Evolutionary conservation across 2,888 invertebrate species (phyloP).

Genomic region (Diaprepes abbreviatus): DNA sequence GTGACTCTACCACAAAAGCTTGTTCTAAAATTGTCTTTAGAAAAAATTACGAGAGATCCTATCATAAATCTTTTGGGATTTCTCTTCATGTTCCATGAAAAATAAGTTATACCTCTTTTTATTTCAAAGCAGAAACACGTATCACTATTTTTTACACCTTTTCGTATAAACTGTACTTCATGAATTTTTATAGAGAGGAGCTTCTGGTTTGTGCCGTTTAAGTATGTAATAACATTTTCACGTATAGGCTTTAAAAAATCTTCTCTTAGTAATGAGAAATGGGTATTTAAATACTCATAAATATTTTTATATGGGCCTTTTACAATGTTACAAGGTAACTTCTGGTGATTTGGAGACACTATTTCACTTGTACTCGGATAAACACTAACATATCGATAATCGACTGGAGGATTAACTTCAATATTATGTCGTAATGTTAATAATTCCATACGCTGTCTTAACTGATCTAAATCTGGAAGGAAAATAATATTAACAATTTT

Average conservation of each 20-base stretch:
- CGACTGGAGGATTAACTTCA: too few relatives aligned
- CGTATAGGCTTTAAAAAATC: slow-evolving; percentile 84
- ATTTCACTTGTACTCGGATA: slow-evolving; percentile 67
- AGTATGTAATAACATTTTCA: slow-evolving; percentile 71
- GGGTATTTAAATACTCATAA: slow-evolving; percentile 84
- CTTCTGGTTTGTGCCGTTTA: not conserved
- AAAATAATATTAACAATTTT: too few relatives aligned
- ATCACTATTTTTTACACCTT: slow-evolving; percentile 50
- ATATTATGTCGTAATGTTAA: too few relatives aligned
- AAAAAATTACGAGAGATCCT: slow-evolving; percentile 82
- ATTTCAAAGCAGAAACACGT: slow-evolving; percentile 53
- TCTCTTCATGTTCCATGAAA: slow-evolving; percentile 62
- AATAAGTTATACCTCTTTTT: slow-evolving; percentile 59
- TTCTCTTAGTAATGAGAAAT: slow-evolving; percentile 80
- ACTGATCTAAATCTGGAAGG: too few relatives aligned
- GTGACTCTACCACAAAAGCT: slow-evolving; percentile 79
- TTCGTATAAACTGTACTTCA: slow-evolving; percentile 23
- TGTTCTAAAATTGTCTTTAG: slow-evolving; percentile 77
- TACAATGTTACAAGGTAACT: slow-evolving; percentile 72
- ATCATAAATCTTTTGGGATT: slow-evolving; percentile 75
- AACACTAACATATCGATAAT: slow-evolving; percentile 17
- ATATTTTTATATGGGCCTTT: slow-evolving; percentile 75
- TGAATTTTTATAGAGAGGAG: slow-evolving; percentile 47
- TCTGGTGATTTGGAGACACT: slow-evolving; percentile 61
- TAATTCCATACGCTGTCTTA: too few relatives aligned